Conservation (phyloP, 2,797 vertebrate genomes). For the Sandelia bainsii region DNA sequence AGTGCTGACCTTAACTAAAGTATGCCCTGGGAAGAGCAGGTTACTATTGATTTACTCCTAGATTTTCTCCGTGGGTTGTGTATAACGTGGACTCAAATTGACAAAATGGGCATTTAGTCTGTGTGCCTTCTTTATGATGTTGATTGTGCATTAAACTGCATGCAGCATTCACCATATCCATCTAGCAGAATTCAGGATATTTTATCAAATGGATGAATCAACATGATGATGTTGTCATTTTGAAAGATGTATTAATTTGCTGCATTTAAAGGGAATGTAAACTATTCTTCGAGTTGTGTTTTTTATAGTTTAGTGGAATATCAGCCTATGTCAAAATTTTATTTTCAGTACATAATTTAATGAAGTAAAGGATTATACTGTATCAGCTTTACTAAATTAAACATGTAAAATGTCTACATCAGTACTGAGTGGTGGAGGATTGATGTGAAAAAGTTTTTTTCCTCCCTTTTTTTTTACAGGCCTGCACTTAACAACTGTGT, state of each 20-base stretch:
- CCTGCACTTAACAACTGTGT: slow-evolving; percentile 47
- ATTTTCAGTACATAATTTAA: no score
- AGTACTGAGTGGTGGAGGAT: not conserved
- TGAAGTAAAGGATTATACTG: not conserved
- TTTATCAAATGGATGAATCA: not conserved
- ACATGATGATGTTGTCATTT: not conserved
- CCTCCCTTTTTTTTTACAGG: slow-evolving; percentile 46
- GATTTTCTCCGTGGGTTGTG: slow-evolving; percentile 65
- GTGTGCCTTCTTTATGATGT: slow-evolving; percentile 66
- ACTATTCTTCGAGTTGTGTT: not conserved
- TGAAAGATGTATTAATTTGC: slow-evolving; percentile 9
- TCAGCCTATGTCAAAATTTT: no score
- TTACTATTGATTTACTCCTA: slow-evolving; percentile 85
- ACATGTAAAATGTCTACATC: not conserved
- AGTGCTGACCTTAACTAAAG: slow-evolving; percentile 88
- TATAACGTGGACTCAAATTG: slow-evolving; percentile 76
- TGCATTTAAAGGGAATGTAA: not conserved
- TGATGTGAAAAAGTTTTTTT: not conserved
- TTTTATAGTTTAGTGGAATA: slow-evolving; percentile 8
- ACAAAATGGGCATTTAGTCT: slow-evolving; percentile 73
- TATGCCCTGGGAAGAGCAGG: slow-evolving; percentile 79
- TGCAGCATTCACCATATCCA: slow-evolving; percentile 53
- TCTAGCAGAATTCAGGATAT: not conserved
- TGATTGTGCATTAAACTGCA: slow-evolving; percentile 68
- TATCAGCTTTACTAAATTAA: not conserved